Conservation (phyloP, 64 coral and sea anemone species). For the Cladopsammia gracilis region DNA sequence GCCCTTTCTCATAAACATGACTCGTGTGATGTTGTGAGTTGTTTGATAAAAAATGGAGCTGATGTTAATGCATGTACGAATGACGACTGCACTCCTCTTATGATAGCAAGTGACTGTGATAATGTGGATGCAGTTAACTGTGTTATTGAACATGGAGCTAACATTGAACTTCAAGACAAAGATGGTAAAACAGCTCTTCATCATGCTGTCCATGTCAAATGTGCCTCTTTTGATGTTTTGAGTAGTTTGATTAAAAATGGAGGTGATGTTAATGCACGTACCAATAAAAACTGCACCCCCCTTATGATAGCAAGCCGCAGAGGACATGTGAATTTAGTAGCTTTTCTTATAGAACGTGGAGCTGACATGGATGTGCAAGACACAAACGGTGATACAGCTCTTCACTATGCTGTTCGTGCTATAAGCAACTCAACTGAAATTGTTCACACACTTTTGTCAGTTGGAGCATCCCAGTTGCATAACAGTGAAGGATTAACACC, state of each 20-base stretch:
- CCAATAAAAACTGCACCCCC: neutral
- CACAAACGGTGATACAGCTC: neutral
- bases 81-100: too few species aligned
- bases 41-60: too few species aligned
- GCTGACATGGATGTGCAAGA: neutral
- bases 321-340: neutral
- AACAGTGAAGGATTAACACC: conserved; percentile 52
- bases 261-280: neutral
- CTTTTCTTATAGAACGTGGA: neutral
- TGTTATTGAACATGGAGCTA: too few species aligned
- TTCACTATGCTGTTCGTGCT: neutral
- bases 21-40: too few species aligned
- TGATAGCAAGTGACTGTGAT: too few species aligned
- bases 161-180: too few species aligned
- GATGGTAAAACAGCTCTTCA: neutral
- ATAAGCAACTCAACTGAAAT: too few species aligned
- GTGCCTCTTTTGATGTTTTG: neutral
- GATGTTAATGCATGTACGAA: too few species aligned
- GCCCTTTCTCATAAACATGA: too few species aligned
- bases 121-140: too few species aligned
- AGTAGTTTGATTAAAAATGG: neutral
- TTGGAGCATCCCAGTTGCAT: neutral
- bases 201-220: neutral
- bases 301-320: neutral
- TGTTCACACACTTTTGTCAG: neutral